These are phyloP conservation scores for Brachyopa scutellaris DNA, from an alignment of 2,888 invertebrate genomes.

Conservation along the genomic window DNA sequence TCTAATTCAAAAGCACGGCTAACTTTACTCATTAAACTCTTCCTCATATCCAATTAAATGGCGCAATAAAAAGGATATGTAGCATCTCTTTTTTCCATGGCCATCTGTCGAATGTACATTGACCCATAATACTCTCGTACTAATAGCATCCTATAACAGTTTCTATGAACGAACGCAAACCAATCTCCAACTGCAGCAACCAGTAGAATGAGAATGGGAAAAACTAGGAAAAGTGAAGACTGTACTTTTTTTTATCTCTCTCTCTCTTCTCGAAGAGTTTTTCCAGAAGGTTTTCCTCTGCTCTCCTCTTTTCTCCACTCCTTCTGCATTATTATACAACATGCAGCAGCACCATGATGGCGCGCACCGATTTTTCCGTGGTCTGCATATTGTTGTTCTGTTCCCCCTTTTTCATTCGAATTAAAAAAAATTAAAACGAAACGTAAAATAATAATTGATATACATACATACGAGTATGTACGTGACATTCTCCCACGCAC, in stretches of 20 bases:
- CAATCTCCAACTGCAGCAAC: neutral
- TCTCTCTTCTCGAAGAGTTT: slow-evolving; percentile 27
- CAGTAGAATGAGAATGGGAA: slow-evolving; percentile 24
- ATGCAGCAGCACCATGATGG: slow-evolving; percentile 24
- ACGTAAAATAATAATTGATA: slow-evolving; percentile 60
- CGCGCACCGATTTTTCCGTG: slow-evolving; percentile 48
- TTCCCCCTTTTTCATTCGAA: slow-evolving; percentile 62
- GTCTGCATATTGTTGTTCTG: slow-evolving; percentile 8
- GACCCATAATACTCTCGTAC: slow-evolving; percentile 66
- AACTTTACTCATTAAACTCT: too few relatives aligned
- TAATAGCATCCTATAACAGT: slow-evolving; percentile 61
- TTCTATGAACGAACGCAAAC: slow-evolving; percentile 28
- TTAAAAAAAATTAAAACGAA: slow-evolving; percentile 35
- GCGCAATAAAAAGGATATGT: too few relatives aligned
- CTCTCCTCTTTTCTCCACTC: slow-evolving; percentile 3
- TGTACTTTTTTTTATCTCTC: slow-evolving; percentile 69
- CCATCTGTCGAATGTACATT: slow-evolving; percentile 54
- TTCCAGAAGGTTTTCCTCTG: slow-evolving; percentile 39
- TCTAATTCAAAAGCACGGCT: too few relatives aligned
- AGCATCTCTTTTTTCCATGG: slow-evolving; percentile 27
- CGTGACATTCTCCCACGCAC: slow-evolving; percentile 69
- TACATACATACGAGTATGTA: slow-evolving; percentile 35
- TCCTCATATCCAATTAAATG: too few relatives aligned
- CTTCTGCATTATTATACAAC: slow-evolving; percentile 13
- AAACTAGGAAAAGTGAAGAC: slow-evolving; percentile 67